Evolutionary conservation across 1,140 invertebrate species (phyloP).

Genomic region (Temnothorax nylanderi): DNA sequence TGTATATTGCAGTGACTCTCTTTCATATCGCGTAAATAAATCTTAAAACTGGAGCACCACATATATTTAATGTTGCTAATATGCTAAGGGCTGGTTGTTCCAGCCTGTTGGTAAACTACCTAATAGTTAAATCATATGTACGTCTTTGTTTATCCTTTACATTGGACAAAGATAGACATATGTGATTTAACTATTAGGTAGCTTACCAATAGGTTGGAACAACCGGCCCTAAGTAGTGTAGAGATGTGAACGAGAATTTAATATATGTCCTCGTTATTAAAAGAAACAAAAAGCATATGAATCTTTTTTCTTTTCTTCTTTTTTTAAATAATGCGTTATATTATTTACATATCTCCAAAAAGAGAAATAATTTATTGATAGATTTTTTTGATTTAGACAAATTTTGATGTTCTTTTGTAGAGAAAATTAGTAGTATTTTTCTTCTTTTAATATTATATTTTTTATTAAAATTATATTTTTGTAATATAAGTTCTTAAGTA

Average conservation of each 20-base stretch:
- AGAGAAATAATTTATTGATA: not conserved
- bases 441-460: not conserved
- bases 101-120: no score
- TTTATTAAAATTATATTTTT: not conserved
- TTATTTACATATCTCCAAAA: not conserved
- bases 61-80: not conserved
- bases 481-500: conserved; percentile 5
- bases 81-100: no score
- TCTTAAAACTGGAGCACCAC: not conserved
- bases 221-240: no score
- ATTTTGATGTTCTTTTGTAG: not conserved
- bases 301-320: not conserved
- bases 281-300: not conserved
- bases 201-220: no score
- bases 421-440: not conserved
- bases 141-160: no score
- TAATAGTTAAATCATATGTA: no score
- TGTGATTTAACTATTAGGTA: no score
- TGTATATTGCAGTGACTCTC: not conserved
- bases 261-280: not conserved
- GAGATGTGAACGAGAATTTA: not conserved
- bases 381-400: not conserved
- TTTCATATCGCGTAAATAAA: conserved; percentile 8
- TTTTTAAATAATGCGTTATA: not conserved
- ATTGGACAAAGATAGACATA: no score